phyloP scores from a whole-genome alignment of 1,140 invertebrate genomes.

The Orussus abietinus region DNA sequence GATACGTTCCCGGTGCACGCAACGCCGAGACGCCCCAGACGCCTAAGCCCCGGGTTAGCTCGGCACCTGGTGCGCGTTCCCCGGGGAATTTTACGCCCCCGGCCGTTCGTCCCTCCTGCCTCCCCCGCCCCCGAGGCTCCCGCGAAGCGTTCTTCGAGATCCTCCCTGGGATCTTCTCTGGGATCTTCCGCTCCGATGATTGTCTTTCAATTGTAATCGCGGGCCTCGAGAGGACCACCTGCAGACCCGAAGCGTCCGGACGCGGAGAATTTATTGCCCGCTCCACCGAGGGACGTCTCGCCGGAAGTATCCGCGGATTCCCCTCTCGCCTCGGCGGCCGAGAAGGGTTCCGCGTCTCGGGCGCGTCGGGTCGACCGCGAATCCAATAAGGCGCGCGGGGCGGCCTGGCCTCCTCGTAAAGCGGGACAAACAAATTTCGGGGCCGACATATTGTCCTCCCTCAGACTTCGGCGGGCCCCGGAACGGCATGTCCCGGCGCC shows the following conservation, averaged over 20 bases:
- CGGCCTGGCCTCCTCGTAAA: slow-evolving; percentile 48
- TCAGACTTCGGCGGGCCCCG: neutral
- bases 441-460: slow-evolving; percentile 5
- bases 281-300: too few relatives aligned
- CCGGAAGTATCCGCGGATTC: too few relatives aligned
- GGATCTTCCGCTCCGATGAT: slow-evolving; percentile 21
- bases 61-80: slow-evolving; percentile 49
- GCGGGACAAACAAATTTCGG: slow-evolving; percentile 50
- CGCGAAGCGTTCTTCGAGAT: too few relatives aligned
- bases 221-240: too few relatives aligned
- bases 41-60: slow-evolving; percentile 48
- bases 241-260: too few relatives aligned
- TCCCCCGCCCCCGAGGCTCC: too few relatives aligned
- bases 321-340: too few relatives aligned
- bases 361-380: slow-evolving; percentile 28
- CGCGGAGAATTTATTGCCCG: slow-evolving; percentile 25
- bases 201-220: slow-evolving; percentile 17
- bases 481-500: too few relatives aligned
- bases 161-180: too few relatives aligned
- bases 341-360: too few relatives aligned
- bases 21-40: slow-evolving; percentile 24
- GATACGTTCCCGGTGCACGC: too few relatives aligned
- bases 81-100: slow-evolving; percentile 44
- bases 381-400: slow-evolving; percentile 48
- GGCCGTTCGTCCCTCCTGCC: slow-evolving; percentile 41